These are phyloP conservation scores for Cyanoliseus patagonus DNA, from an alignment of 2,113 vertebrate species.

Conservation along the genomic window DNA sequence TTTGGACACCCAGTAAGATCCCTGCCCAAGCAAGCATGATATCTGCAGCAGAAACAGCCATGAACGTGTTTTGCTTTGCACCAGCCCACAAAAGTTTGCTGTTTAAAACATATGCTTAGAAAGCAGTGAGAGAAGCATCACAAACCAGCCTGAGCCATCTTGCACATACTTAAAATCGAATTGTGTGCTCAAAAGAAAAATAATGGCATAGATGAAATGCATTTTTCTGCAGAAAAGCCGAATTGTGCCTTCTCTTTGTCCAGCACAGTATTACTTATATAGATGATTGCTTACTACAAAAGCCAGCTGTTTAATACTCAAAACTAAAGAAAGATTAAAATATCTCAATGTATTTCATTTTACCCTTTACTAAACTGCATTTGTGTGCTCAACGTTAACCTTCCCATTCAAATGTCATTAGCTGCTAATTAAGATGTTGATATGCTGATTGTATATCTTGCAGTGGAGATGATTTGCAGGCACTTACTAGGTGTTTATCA, in stretches of 20 bases:
- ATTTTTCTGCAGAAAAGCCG: neutral
- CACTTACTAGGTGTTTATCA: slow-evolving; percentile 75
- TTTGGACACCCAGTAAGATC: neutral
- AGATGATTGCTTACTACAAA: neutral
- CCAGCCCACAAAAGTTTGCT: neutral
- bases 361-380: slow-evolving; percentile 31
- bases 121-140: neutral
- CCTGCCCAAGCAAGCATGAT: neutral
- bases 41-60: neutral
- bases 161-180: neutral
- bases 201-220: neutral
- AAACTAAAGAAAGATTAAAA: slow-evolving; percentile 34
- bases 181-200: neutral
- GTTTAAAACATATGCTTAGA: neutral
- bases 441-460: slow-evolving; percentile 72
- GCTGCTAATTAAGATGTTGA: slow-evolving; percentile 80
- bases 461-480: slow-evolving; percentile 69
- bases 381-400: slow-evolving; percentile 65
- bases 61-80: neutral
- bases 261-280: neutral
- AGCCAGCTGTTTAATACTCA: neutral
- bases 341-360: slow-evolving; percentile 23
- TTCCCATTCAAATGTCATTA: slow-evolving; percentile 76
- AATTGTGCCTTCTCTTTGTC: neutral
- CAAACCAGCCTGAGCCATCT: neutral